These are phyloP conservation scores for Atta texana DNA, from an alignment of 1,140 invertebrate genomes.

Conservation along the genomic window DNA sequence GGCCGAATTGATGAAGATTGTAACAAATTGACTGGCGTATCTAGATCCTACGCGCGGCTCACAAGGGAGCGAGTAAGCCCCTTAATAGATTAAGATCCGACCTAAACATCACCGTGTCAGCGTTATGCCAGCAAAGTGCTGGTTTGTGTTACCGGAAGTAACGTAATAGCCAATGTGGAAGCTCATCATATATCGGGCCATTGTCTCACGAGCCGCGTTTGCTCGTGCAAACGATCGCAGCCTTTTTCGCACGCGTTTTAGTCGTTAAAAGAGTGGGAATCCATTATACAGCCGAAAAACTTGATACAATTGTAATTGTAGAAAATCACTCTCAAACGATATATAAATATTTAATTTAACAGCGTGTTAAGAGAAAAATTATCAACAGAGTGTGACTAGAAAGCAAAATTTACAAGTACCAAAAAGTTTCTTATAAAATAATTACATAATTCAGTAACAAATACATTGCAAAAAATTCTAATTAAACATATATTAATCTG, in stretches of 20 bases:
- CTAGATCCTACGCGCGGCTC: conserved; percentile 39
- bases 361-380: not conserved
- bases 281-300: conserved; percentile 28
- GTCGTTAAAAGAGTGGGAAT: conserved; percentile 15
- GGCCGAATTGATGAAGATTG: conserved; percentile 46
- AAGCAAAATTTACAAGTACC: not conserved
- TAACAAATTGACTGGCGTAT: conserved; percentile 65
- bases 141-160: conserved; percentile 82
- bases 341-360: not conserved
- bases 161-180: conserved; percentile 78
- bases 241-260: conserved; percentile 38
- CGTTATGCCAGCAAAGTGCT: conserved; percentile 80
- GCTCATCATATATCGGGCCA: conserved; percentile 73
- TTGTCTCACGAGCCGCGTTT: conserved; percentile 66
- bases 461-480: not conserved
- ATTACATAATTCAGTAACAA: not conserved
- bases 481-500: not conserved
- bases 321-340: conserved; percentile 17
- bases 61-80: conserved; percentile 44
- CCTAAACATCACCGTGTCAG: conserved; percentile 75
- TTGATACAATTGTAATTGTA: not conserved
- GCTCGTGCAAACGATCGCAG: conserved; percentile 63
- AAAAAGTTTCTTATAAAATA: not conserved
- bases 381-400: not conserved
- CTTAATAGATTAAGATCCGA: conserved; percentile 66